Evolutionary conservation across 64 coral and sea anemone genomes (phyloP).

Genomic region (Montipora sp.): DNA sequence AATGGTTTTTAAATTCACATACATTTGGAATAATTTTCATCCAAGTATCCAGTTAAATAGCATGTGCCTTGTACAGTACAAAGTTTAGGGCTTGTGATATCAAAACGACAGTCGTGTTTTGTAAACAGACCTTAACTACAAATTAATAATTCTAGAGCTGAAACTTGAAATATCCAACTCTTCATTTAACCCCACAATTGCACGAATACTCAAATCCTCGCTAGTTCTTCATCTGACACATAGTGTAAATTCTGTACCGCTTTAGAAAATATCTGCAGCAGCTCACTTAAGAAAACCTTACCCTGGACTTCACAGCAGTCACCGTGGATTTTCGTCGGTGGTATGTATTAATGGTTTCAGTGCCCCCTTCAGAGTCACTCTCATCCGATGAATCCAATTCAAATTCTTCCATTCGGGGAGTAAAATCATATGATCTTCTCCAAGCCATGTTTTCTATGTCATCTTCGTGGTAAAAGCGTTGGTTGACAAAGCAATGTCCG

Average conservation of each 20-base stretch:
- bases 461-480: conserved; percentile 6
- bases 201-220: background rate
- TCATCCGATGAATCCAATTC: conserved; percentile 92
- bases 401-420: conserved; percentile 73
- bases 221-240: background rate
- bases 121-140: conserved; percentile 37
- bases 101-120: background rate
- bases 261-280: conserved; percentile 5
- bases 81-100: too few relatives aligned
- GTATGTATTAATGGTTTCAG: conserved; percentile 75
- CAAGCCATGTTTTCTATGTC: conserved; percentile 50
- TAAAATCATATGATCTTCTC: conserved; percentile 96
- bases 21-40: background rate
- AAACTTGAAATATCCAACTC: background rate
- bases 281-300: conserved; percentile 30
- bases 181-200: background rate
- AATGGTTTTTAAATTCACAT: background rate
- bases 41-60: background rate
- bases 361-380: conserved; percentile 80
- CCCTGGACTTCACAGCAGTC: conserved; percentile 74
- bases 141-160: conserved; percentile 20
- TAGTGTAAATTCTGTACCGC: background rate
- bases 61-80: background rate
- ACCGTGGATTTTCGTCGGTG: conserved; percentile 92
- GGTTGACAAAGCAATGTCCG: conserved; percentile 8